These are phyloP conservation scores for Hirtodrosophila confusa DNA, from an alignment of 2,888 invertebrate species.

Conservation along the genomic window DNA sequence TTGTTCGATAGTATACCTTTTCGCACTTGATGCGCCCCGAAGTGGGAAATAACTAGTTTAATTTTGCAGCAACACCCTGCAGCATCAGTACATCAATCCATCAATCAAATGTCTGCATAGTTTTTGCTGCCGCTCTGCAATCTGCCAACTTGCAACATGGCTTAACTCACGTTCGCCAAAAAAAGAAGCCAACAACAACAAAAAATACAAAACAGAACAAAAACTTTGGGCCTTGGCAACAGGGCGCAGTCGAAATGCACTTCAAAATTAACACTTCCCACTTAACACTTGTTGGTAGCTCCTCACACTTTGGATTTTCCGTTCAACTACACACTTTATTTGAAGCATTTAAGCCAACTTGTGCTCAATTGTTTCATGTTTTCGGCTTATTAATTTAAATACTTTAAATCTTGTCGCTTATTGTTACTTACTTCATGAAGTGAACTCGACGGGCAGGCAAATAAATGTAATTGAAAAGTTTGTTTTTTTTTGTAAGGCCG, in stretches of 20 bases:
- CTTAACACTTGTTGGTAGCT: neutral
- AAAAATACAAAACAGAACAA: conserved; percentile 3
- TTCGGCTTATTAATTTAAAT: conserved; percentile 15
- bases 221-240: conserved; percentile 14
- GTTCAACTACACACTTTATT: neutral
- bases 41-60: conserved; percentile 13
- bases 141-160: conserved; percentile 33
- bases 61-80: neutral
- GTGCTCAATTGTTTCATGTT: conserved; percentile 3
- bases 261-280: conserved; percentile 22
- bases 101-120: conserved; percentile 41
- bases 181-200: neutral
- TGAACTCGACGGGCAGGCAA: neutral
- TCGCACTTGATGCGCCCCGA: neutral
- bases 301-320: too few species aligned
- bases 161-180: conserved; percentile 17
- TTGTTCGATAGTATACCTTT: too few species aligned
- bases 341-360: neutral
- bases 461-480: neutral
- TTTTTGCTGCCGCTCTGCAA: conserved; percentile 26
- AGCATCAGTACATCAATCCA: conserved; percentile 18
- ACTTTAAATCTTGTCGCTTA: conserved; percentile 1
- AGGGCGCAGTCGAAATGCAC: conserved; percentile 10
- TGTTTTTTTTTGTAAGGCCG: neutral
- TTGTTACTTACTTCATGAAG: conserved; percentile 2